Evolutionary conservation across 2,888 invertebrate species (phyloP), one percentile per base, ranked within the genome.

Genomic region (Anaspis maculata): DNA sequence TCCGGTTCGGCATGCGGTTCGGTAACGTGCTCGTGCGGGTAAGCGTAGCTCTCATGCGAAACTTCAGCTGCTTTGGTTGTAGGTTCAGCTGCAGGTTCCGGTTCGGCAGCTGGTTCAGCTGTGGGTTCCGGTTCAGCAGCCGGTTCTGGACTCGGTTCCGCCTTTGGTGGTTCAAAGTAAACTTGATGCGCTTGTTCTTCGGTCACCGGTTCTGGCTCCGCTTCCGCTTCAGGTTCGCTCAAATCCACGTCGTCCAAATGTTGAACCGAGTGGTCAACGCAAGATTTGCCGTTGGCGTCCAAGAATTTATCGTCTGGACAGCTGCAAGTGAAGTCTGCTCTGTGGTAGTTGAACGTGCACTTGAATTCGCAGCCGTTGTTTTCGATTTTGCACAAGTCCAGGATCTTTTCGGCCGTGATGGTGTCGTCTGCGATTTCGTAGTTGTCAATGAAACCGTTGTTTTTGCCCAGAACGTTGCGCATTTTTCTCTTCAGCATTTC

Each of bases 281-380:
- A 76, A 15, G 52, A 66, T 52, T 69, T 73, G 10, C 59, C 65
- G 48, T 65, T 64, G 9, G 42, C 45, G 55, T 64, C 64, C 57
- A 83, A 56, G 30, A 66, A 49, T 67, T 75, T 53, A 15, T 73
- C 73, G 22, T 64, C 59, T 6, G 76, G 75, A 56, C 85, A 86
- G 2, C 62, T 68, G 56, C 86, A 87, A 15, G 61, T 62, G 54
- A 85, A 84, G 28, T 75, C 71, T 34, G 79, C 69, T 3, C 27
- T 14, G 47, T 75, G 61, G 50, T 77, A 76, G 57, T 83, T 76
- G 51, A 81, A 85, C 31, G 67, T 63, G 57, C 86, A 87, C 7
- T 64, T 68, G 44, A 80, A 69, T 44, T 80, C 73, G 54, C 86
- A 87, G 27, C 70, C 65, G 35, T 78, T 70, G 39, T 76, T 77